phyloP scores from a whole-genome alignment of 2,888 invertebrate species.

The Synergus japonicus region DNA sequence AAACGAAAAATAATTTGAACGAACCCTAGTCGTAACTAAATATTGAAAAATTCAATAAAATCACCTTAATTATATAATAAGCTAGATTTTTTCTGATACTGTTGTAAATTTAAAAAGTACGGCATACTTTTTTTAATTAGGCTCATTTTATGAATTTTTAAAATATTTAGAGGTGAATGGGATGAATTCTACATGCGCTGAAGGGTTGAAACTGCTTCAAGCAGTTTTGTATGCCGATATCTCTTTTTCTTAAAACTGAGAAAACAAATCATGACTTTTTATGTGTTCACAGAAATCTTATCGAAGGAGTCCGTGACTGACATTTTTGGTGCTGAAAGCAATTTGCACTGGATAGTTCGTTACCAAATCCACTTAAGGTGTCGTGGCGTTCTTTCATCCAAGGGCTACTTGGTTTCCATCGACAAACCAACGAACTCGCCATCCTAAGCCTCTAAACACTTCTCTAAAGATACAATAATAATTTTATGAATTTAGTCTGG shows the following conservation, averaged over 20 bases:
- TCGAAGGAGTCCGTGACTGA: slow-evolving; percentile 80
- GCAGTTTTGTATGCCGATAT: not conserved
- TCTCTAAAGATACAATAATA: not conserved
- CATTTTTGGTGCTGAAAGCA: slow-evolving; percentile 78
- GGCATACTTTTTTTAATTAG: too few relatives aligned
- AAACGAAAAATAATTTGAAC: too few relatives aligned
- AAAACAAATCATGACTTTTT: slow-evolving; percentile 43
- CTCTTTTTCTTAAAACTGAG: not conserved
- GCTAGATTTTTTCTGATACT: too few relatives aligned
- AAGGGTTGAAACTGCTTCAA: too few relatives aligned
- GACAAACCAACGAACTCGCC: slow-evolving; percentile 47
- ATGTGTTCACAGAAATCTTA: slow-evolving; percentile 78
- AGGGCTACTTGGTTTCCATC: slow-evolving; percentile 87
- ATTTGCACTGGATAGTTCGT: slow-evolving; percentile 87
- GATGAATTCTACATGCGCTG: too few relatives aligned
- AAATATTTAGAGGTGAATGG: too few relatives aligned
- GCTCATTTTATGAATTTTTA: too few relatives aligned
- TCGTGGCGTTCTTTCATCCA: slow-evolving; percentile 92
- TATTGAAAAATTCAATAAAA: too few relatives aligned
- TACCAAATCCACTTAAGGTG: slow-evolving; percentile 95
- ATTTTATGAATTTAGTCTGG: not conserved
- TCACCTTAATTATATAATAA: too few relatives aligned
- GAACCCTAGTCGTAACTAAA: too few relatives aligned
- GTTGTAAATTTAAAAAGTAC: too few relatives aligned
- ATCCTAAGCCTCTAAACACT: not conserved